Percentiles rank a stretch among this genome's conserved stretches.
Evolutionary conservation across 2,113 vertebrate species (phyloP).

Genomic region (Xenopus tropicalis): UCB_Xtro_10.0 CM004447.2:124923001-124923500

Average conservation of each 20-base stretch:
- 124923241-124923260: not conserved
- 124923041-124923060: no score
- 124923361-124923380: constrained; percentile 8
- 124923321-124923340: not conserved
- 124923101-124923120: no score
- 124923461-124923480: constrained; percentile 9
- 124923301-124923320: constrained; percentile 3
- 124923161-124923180: not conserved
- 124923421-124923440: constrained; percentile 35
- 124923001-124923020: no score
- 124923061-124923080: no score
- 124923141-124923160: not conserved
- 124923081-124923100: no score
- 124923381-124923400: constrained; percentile 1
- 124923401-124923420: constrained; percentile 16
- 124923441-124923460: constrained; percentile 26
- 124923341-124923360: constrained; percentile 6
- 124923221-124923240: not conserved
- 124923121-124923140: not conserved
- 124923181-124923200: not conserved
- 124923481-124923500: constrained; percentile 19
- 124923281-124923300: not conserved
- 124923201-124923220: not conserved
- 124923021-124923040: no score
- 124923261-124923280: not conserved